phyloP scores from a whole-genome alignment of 2,797 vertebrate genomes.

The Falco concolor region DNA sequence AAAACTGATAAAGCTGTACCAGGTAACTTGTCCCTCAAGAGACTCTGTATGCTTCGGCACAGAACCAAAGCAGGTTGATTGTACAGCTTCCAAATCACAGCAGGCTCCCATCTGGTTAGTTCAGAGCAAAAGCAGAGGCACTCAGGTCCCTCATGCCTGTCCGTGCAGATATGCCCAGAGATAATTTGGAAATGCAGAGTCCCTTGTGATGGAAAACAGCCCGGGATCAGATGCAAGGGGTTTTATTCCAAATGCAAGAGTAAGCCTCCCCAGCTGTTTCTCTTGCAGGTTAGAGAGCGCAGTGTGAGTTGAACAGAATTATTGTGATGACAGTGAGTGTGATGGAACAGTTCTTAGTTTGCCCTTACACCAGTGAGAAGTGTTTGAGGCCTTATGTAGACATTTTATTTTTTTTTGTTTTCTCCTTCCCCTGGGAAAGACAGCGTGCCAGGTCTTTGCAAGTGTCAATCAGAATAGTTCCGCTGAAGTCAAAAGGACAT shows the following conservation, averaged over 20 bases:
- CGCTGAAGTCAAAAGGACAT: not conserved
- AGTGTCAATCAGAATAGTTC: not conserved
- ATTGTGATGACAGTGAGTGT: not conserved
- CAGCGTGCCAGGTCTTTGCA: rapidly evolving
- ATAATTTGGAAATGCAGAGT: not conserved
- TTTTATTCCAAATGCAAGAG: not conserved
- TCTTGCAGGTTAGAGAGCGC: not conserved
- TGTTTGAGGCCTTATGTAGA: not conserved
- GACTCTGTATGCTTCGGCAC: not conserved
- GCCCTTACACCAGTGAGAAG: not conserved
- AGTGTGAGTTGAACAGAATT: not conserved
- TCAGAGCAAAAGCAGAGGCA: not conserved
- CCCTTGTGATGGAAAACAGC: not conserved
- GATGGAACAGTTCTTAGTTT: not conserved
- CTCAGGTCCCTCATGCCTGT: not conserved
- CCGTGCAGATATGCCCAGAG: not conserved
- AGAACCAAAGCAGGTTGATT: not conserved
- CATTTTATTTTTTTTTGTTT: not conserved
- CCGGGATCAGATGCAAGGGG: not conserved
- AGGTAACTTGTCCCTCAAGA: not conserved
- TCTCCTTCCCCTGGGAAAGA: not conserved
- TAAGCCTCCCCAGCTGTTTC: not conserved
- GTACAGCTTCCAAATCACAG: not conserved
- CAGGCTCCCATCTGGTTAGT: not conserved
- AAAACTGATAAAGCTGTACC: not conserved